Percentiles rank a stretch among this genome's conserved stretches.
Evolutionary conservation across 2,888 invertebrate genomes (phyloP).

Genomic region (Clusia tigrina): DNA sequence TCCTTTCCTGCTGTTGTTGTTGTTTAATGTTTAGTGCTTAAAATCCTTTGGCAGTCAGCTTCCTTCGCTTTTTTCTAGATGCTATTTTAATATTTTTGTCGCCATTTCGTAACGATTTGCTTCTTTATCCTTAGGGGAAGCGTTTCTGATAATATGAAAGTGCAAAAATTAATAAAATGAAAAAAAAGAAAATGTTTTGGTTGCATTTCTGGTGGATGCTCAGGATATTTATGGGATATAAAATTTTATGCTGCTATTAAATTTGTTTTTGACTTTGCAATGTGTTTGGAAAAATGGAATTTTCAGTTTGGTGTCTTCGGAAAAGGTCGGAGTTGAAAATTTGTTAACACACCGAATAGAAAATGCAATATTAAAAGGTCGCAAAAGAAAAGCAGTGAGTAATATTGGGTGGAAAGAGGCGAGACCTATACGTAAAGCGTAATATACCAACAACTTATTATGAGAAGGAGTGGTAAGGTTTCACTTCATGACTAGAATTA

Average conservation of each 20-base stretch:
- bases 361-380: too few species aligned
- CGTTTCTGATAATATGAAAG: neutral
- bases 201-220: neutral
- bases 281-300: neutral
- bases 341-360: too few species aligned
- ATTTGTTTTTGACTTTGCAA: conserved; percentile 48
- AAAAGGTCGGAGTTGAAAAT: too few species aligned
- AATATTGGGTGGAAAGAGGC: too few species aligned
- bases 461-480: too few species aligned
- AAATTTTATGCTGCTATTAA: conserved; percentile 53
- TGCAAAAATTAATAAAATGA: neutral
- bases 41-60: neutral
- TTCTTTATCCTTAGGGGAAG: neutral
- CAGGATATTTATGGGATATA: conserved; percentile 58
- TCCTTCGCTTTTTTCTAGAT: neutral
- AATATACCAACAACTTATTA: too few species aligned
- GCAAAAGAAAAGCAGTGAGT: too few species aligned
- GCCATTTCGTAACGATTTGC: neutral
- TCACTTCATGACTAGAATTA: too few species aligned
- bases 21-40: conserved; percentile 1
- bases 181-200: neutral
- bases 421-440: too few species aligned
- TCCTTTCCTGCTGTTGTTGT: conserved; percentile 1
- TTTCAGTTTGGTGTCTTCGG: neutral
- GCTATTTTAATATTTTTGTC: conserved; percentile 8